Base-by-base conservation (phyloP, 2,888 invertebrate genomes). In the Ochropacha duplaris region DNA sequence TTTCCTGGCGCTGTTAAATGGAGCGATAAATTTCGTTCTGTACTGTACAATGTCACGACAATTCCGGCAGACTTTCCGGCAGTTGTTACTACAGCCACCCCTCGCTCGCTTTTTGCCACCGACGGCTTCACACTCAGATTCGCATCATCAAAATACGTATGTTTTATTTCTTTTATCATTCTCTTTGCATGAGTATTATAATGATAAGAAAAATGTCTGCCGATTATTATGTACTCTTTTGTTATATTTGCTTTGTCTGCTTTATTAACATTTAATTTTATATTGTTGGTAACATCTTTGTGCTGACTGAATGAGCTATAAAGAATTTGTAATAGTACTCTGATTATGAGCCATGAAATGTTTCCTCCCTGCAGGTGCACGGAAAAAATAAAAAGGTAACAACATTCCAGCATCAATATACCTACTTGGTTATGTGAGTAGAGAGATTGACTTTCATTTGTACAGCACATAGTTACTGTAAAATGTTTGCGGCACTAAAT, bases 1-100 rank as follows among this genome's bases (percentile, higher is more conserved):
- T 87, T 95, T 98, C 61, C 86, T 98, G 77, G 98, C 98, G 0
- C 94, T 99, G 59, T 90, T 98, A 71, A 99, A 98, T 86, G 97
- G 98, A 9, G 97, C 98, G 0, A 96, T 98, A 59, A 99, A 98
- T 87, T 99, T 99, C 79, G 96, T 98, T 57, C 93, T 99, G 50
- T 99, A 98, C 84, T 98, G 98, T 78, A 94, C 97, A 56, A 98
- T 99, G 98, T 98, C 98, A 62, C 94, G 97, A 64, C 98, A 98
- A 93, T 99, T 99, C 85, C 94, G 99, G 16, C 95, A 94, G 69
- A 96, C 96, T 1, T 97, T 96, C 81, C 93, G 95, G 12, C 94
- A 95, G 76, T 87, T 97, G 72, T 95, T 97, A 78, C 93, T 94
- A 63, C 95, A 95, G n/a, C 94, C 93, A 59, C 94, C 94, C 31